Conservation (phyloP, 2,797 vertebrate species). For the Stomatorhinus walkeri region DNA sequence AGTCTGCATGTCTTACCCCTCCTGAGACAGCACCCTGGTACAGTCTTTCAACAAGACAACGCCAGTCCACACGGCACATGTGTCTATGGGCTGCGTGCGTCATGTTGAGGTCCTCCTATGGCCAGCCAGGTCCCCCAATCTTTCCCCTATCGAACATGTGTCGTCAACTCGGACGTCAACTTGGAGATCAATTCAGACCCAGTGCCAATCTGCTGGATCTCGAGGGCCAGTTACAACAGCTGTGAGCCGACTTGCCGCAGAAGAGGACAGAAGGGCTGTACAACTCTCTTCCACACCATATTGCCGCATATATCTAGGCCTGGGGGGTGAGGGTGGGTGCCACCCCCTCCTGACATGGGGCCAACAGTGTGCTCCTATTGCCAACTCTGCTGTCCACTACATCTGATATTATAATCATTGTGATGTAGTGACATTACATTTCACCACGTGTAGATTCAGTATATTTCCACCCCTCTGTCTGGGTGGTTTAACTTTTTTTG, state of each 20-base stretch:
- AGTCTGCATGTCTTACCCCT: background rate
- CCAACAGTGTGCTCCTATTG: background rate
- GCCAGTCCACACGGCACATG: background rate
- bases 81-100: background rate
- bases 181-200: background rate
- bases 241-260: background rate
- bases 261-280: background rate
- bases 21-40: background rate
- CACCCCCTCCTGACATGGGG: background rate
- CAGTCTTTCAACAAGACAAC: background rate
- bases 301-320: background rate
- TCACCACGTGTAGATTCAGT: background rate
- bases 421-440: background rate
- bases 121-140: background rate
- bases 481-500: background rate
- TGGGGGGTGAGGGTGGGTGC: background rate
- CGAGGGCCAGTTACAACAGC: background rate
- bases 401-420: background rate
- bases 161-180: background rate
- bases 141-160: background rate
- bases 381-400: background rate
- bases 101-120: background rate
- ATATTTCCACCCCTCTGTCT: background rate
- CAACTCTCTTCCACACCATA: background rate
- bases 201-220: background rate